Evolutionary conservation across 2,113 vertebrate species (phyloP), one percentile per base, ranked within the genome.

Genomic region (Drymodes brunneopygia): DNA sequence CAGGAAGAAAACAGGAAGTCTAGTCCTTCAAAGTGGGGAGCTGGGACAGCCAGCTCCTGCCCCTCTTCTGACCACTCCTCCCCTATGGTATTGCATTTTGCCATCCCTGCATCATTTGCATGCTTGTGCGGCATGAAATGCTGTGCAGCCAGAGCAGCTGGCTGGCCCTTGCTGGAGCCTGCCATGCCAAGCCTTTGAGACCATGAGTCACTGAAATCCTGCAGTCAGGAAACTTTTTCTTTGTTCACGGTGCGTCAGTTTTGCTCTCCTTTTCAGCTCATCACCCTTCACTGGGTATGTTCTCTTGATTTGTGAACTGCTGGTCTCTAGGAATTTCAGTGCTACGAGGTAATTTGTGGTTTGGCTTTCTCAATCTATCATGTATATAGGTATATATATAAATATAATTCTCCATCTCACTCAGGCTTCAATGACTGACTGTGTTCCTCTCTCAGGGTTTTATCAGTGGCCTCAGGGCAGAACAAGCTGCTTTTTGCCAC

Each of bases 291-390:
- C 42, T 48, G 45, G 38, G 36, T 74, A 83, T 33, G 47, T 86
- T 93, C 31, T 87, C 74, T 56, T 86, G 86, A 91, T 97, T 92
- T 94, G 91, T 66, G 94, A 94, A 92, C 75, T 92, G 71, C 60
- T 64, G 51, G 42, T 81, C 62, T 94, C 40, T 29, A 90, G 66
- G 90, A 93, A 84, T 88, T 87, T 71, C 86, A 86, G 42, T 78
- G 56, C 40, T 58, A 75, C 20, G 3, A 80, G 65, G 57, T 79
- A 79, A 66, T 85, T 80, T 93, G 90, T 67, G 78, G 81, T 86
- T 94, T 96, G 78, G 51, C 44, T 91, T 90, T 89, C 66, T 91
- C 45, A 47, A 17, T 51, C 29, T 90, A 36, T 38, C 13, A 29
- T 58, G 53, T 40, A 48, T 22, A 54, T 25, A 33, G 10, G 35